These are phyloP conservation scores for Cliona cf. orientalis DNA, from an alignment of 37 sponge, comb jelly and placozoan species.

Conservation along the genomic window DNA sequence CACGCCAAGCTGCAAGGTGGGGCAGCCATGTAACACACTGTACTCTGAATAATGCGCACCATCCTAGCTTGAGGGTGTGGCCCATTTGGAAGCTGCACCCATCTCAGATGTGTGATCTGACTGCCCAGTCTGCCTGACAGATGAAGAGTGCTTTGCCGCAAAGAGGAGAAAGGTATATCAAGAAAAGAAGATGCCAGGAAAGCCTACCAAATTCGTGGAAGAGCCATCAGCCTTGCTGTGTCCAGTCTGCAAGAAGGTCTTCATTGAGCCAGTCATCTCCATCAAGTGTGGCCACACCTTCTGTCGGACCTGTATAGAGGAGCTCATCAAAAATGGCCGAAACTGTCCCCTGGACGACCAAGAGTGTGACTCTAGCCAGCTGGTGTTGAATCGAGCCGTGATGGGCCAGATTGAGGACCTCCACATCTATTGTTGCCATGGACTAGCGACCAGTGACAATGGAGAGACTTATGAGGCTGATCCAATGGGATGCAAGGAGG, in stretches of 20 bases:
- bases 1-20: not conserved
- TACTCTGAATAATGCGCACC: not conserved
- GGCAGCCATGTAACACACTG: not conserved
- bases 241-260: slow-evolving; percentile 75
- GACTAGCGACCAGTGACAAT: slow-evolving; percentile 27
- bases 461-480: slow-evolving; percentile 43
- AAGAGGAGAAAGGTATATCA: not conserved
- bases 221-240: slow-evolving; percentile 69
- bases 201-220: slow-evolving; percentile 71
- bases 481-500: slow-evolving; percentile 71
- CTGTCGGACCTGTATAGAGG: slow-evolving; percentile 74
- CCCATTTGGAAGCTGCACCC: too few relatives aligned
- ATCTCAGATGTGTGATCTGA: not conserved
- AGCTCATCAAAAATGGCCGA: slow-evolving; percentile 3
- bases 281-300: slow-evolving; percentile 95
- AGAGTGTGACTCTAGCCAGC: slow-evolving; percentile 57
- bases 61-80: not conserved
- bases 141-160: not conserved
- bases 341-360: slow-evolving; percentile 76
- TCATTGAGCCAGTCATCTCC: slow-evolving; percentile 88
- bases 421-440: slow-evolving; percentile 82
- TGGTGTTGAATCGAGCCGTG: slow-evolving; percentile 85
- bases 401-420: slow-evolving; percentile 83
- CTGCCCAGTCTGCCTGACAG: not conserved
- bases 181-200: slow-evolving; percentile 1